Percentiles rank a stretch among this genome's conserved stretches.
Evolutionary conservation across 2,113 vertebrate species (phyloP).

Genomic region (Pampusana beccarii): DNA sequence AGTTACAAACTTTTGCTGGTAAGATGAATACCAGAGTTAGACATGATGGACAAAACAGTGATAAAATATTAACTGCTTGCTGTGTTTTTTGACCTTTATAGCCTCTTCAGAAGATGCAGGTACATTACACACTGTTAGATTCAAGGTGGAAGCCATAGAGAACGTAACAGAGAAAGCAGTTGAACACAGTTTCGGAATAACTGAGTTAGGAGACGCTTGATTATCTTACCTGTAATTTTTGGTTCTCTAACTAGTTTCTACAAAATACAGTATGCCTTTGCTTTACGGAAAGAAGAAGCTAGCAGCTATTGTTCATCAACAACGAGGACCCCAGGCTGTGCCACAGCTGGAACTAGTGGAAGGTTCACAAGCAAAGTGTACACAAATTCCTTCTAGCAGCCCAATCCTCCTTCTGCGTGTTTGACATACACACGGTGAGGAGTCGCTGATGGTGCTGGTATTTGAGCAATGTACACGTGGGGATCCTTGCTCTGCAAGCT

Average conservation of each 20-base stretch:
- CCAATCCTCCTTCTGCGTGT: neutral
- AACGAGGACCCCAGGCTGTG: neutral
- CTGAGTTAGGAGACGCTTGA: conserved; percentile 49
- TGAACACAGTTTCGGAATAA: conserved; percentile 54
- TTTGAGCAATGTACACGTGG: neutral
- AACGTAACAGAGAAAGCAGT: conserved; percentile 62
- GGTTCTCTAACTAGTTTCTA: conserved; percentile 49
- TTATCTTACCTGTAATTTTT: conserved; percentile 19
- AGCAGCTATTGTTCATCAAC: neutral
- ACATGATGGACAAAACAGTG: conserved; percentile 36
- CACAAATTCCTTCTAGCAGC: neutral
- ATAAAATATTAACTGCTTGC: conserved; percentile 54
- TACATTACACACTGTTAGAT: conserved; percentile 48
- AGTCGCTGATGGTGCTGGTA: neutral
- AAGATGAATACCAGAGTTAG: conserved; percentile 69
- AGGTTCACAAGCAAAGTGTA: neutral
- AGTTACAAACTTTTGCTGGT: conserved; percentile 62
- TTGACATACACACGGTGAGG: neutral
- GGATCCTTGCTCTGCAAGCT: neutral
- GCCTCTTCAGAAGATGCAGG: conserved; percentile 39
- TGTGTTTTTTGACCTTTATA: conserved; percentile 60
- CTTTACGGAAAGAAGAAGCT: neutral
- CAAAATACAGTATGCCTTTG: conserved; percentile 33
- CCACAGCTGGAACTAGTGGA: neutral
- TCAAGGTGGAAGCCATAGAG: conserved; percentile 25